phyloP scores from a whole-genome alignment of 1,140 invertebrate genomes.

The Leucophenga varia region DNA sequence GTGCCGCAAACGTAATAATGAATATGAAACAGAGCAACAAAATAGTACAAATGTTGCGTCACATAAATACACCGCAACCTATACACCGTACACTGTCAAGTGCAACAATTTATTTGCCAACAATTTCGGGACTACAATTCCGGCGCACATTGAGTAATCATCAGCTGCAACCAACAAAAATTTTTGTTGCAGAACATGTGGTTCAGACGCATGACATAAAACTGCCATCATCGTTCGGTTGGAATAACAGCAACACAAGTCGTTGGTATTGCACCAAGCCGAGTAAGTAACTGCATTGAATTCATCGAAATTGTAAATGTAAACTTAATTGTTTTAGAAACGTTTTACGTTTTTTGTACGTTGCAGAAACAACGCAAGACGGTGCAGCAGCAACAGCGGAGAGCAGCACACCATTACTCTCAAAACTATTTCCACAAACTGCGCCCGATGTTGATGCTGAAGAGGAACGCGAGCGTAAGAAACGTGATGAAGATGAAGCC shows the following conservation, averaged over 20 bases:
- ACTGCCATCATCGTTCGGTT: too few species aligned
- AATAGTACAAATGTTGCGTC: slow-evolving; percentile 31
- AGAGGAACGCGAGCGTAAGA: slow-evolving; percentile 39
- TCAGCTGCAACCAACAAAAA: not conserved
- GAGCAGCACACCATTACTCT: slow-evolving; percentile 23
- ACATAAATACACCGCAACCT: slow-evolving; percentile 13
- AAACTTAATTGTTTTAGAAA: too few species aligned
- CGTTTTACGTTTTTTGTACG: too few species aligned
- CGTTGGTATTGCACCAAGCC: slow-evolving; percentile 14
- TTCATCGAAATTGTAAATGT: too few species aligned
- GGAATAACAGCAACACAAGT: slow-evolving; percentile 5
- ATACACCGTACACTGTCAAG: too few species aligned
- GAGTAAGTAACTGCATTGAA: slow-evolving; percentile 26
- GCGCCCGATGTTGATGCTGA: slow-evolving; percentile 30
- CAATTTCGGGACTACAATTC: too few species aligned
- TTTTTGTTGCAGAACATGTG: too few species aligned
- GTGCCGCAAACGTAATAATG: too few species aligned
- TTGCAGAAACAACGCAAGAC: not conserved
- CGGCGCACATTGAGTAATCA: slow-evolving; percentile 26
- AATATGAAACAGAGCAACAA: slow-evolving; percentile 27
- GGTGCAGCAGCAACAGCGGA: not conserved
- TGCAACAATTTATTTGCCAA: too few species aligned
- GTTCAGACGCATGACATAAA: too few species aligned
- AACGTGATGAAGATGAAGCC: slow-evolving; percentile 47
- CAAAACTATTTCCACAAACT: slow-evolving; percentile 54